phyloP scores from a whole-genome alignment of 1,140 invertebrate genomes.

The Drosophila takahashii region DNA sequence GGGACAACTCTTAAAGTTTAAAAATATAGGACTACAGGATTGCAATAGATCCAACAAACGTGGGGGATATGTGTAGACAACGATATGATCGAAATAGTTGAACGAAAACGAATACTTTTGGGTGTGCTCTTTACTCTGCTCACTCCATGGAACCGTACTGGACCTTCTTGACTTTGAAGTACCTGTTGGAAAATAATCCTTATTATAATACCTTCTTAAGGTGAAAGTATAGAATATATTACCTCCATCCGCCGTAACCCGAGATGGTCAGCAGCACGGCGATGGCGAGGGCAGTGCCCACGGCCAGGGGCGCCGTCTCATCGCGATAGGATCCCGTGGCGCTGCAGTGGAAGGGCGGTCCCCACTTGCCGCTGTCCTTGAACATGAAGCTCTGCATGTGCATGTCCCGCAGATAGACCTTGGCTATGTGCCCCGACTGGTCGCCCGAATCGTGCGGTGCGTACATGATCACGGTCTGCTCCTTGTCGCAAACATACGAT shows the following conservation, averaged over 20 bases:
- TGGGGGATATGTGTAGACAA: conserved; percentile 61
- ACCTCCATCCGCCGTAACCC: conserved; percentile 90
- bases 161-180: conserved; percentile 95
- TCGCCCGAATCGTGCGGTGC: conserved; percentile 81
- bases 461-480: conserved; percentile 85
- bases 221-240: conserved; percentile 1
- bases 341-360: conserved; percentile 86
- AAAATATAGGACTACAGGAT: conserved; percentile 54
- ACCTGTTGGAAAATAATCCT: conserved; percentile 85
- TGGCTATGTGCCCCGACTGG: conserved; percentile 85
- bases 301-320: conserved; percentile 94
- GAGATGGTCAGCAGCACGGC: conserved; percentile 91
- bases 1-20: conserved; percentile 32
- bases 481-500: conserved; percentile 91
- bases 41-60: conserved; percentile 60
- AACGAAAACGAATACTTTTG: conserved; percentile 19
- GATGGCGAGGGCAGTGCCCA: conserved; percentile 93
- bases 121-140: conserved; percentile 43
- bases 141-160: conserved; percentile 97
- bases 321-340: conserved; percentile 86
- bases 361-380: conserved; percentile 86
- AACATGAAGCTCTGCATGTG: conserved; percentile 88
- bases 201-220: background rate
- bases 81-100: conserved; percentile 51
- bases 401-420: conserved; percentile 86